Evolutionary conservation across 2,113 vertebrate species (phyloP), one percentile per base, ranked within the genome.

Genomic region (Notothenia coriiceps): DNA sequence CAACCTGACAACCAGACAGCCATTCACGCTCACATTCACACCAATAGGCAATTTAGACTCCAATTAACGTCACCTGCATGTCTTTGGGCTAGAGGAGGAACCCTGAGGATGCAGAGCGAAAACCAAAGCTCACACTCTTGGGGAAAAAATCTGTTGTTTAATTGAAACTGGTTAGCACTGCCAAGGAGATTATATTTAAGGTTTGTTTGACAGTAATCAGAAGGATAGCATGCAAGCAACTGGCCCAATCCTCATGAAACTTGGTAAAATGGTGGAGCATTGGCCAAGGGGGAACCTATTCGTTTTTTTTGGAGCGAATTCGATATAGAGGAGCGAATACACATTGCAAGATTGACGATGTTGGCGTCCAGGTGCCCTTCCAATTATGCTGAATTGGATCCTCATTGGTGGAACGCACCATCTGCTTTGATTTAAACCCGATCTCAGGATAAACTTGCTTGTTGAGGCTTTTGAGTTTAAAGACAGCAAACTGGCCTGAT

Each of bases 401-500:
- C 22, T 25, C 25, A 56, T 43, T 64, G 43, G 43, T 29, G 35
- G 56, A 46, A 0, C 10, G 33, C 47, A 43, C 52, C 52, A 17
- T 56, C 64, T 29, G 5, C 33, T 67, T 46, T 54, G 8, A 55
- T 62, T 71, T 71, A 35, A 64, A 44, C 54, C 35, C 35, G 7
- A n/a, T 25, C 14, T 52, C 12, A 13, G 13, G 47, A 17, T 50
- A 3, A 46, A 25, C 17, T 55, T 7, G 33, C 74, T 70, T 22
- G 44, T 60, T 1, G 20, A 46, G 17, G 46, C 29, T 55, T 72
- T 61, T 40, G 25, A 68, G 22, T 70, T 78, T 43, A 51, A 69
- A 74, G 51, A 33, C 50, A 68, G 55, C 49, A 64, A 79, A 59
- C 56, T n/a, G 52, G n/a, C 11, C 33, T 43, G 62, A 70, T 74